Evolutionary conservation across 2,113 vertebrate genomes (phyloP), one percentile per base, ranked within the genome.

Genomic region (Peucedramus taeniatus): DNA sequence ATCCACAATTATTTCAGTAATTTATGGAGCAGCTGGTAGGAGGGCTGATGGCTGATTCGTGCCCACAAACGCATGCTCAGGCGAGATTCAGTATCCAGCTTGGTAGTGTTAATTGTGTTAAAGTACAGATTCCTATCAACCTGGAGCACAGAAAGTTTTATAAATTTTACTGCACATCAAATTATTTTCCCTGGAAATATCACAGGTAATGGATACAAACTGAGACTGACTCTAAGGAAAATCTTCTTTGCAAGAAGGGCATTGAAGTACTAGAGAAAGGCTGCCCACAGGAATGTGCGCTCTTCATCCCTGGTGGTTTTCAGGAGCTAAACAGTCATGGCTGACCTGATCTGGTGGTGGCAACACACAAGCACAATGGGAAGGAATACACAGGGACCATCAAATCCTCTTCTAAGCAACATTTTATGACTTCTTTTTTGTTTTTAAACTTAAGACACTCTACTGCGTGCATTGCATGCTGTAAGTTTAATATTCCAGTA

Each of bases 51-150:
- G 44, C 50, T 76, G 54, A 59, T 82, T 47, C 86, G 42, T 66
- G 30, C 47, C 28, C 44, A 80, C 45, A 76, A 76, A 63, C 1
- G 18, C 40, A 37, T 9, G 20, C 26, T 83, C 63, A 63, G 45
- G 20, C 0, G 0, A 65, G 50, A 21, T 57, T 72, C 61, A 83
- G 39, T 39, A 66, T 24, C 17, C 0, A 0, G 37, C n/a, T 85
- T 4, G 0, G 13, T 45, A 56, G n/a, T 9, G 24, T 37, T 71
- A 93, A 28, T 56, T 63, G 20, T 35, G 27, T 42, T 65, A 35
- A 64, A 82, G 44, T 47, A 60, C 16, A 42, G 19, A 63, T 77
- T 81, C 22, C 33, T 63, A 13, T 37, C 35, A 80, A 51, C 10
- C 30, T 65, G 17, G 13, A 87, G 54, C 42, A 70, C 22, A 47